Evolutionary conservation across 2,888 invertebrate species (phyloP).

Genomic region (Drosophila kambysellisi): DNA sequence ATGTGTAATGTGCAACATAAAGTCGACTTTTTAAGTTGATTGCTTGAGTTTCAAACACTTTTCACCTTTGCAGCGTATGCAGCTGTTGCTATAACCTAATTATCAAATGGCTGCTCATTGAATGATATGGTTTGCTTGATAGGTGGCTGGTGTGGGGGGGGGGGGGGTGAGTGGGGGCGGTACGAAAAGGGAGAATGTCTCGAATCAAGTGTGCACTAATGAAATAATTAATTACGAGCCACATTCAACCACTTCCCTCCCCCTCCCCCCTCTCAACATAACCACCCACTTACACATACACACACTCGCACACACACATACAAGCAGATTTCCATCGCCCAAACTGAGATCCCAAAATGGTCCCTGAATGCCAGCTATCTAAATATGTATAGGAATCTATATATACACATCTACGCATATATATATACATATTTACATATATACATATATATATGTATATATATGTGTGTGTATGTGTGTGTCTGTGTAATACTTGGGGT

Average conservation of each 20-base stretch:
- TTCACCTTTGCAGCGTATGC: conserved; percentile 29
- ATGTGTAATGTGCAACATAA: background rate
- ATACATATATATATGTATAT: conserved; percentile 1
- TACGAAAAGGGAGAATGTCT: conserved; percentile 15
- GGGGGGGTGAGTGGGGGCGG: background rate
- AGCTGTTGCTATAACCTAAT: background rate
- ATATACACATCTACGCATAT: background rate
- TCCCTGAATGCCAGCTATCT: conserved; percentile 16
- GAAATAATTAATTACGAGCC: conserved; percentile 73
- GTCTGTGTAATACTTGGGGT: conserved; percentile 12
- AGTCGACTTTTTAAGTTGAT: background rate
- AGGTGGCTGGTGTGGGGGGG: too few relatives aligned
- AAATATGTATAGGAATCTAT: background rate
- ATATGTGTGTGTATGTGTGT: background rate
- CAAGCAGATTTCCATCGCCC: background rate
- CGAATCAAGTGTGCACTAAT: conserved; percentile 72
- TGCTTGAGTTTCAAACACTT: background rate
- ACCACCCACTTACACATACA: background rate
- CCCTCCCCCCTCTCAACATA: background rate
- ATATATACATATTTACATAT: conserved; percentile 1
- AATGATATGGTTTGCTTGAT: too few relatives aligned
- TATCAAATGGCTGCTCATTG: background rate
- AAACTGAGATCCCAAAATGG: conserved; percentile 22
- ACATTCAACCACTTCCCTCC: conserved; percentile 7
- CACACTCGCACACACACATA: background rate